A percentile compares a stretch with the other conserved stretches of the same genome.
Conservation (phyloP, 2,113 vertebrate species). For the Stigmatopora argus region DNA sequence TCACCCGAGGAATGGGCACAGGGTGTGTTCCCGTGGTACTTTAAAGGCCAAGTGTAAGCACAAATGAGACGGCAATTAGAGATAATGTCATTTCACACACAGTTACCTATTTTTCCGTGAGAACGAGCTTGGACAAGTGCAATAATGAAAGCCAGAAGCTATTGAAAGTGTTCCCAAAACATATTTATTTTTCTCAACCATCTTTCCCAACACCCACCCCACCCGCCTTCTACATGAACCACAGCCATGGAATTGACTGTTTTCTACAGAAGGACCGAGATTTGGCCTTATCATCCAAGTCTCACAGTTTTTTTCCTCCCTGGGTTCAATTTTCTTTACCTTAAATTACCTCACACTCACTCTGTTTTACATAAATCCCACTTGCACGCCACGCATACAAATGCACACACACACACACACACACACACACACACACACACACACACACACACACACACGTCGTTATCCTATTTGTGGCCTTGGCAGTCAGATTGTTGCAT, state of each 20-base stretch:
- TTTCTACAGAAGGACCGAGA: constrained; percentile 59
- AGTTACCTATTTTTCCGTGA: constrained; percentile 54
- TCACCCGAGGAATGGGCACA: constrained; percentile 52
- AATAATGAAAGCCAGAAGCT: constrained; percentile 47
- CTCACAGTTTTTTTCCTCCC: constrained; percentile 58
- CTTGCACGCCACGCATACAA: constrained; percentile 40
- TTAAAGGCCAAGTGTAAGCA: constrained; percentile 43
- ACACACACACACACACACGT: constrained; percentile 56
- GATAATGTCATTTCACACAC: constrained; percentile 64
- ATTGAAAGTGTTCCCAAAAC: constrained; percentile 23
- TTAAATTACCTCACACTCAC: constrained; percentile 63
- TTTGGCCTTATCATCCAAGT: constrained; percentile 61
- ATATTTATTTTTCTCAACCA: constrained; percentile 43
- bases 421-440: background rate
- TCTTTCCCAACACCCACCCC: constrained; percentile 22
- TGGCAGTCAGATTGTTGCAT: constrained; percentile 64
- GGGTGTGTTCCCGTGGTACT: constrained; percentile 36
- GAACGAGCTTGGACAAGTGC: constrained; percentile 65
- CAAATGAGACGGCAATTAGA: constrained; percentile 61
- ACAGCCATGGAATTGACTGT: constrained; percentile 44
- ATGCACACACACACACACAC: constrained; percentile 22
- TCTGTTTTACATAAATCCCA: constrained; percentile 47
- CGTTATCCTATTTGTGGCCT: constrained; percentile 69
- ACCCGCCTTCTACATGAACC: constrained; percentile 49
- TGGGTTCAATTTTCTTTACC: constrained; percentile 61